Evolutionary conservation across 2,113 vertebrate species (phyloP).

Genomic region (Stomatorhinus ivindoensis): DNA sequence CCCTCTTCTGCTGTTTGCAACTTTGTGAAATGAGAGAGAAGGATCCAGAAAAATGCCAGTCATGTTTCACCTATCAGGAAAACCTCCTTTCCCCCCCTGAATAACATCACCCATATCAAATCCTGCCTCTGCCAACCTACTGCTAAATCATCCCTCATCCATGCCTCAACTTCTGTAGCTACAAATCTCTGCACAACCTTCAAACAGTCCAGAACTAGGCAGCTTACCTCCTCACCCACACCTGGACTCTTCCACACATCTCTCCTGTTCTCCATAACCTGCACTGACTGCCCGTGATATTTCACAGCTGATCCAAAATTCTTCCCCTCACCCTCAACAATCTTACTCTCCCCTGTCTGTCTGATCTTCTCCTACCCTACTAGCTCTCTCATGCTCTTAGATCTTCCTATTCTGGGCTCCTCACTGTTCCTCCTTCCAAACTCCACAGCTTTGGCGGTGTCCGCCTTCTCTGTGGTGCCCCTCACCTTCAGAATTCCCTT

Average conservation of each 20-base stretch:
- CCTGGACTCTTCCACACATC: background rate
- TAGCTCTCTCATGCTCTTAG: background rate
- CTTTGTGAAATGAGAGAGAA: background rate
- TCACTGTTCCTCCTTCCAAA: background rate
- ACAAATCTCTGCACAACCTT: background rate
- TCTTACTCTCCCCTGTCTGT: background rate
- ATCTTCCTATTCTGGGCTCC: background rate
- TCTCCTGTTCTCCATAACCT: background rate
- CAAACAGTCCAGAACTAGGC: background rate
- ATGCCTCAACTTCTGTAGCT: background rate
- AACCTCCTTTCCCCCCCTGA: background rate
- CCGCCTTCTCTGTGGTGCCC: background rate
- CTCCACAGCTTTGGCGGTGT: background rate
- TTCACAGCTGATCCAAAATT: background rate
- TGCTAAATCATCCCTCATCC: background rate
- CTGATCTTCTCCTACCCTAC: background rate
- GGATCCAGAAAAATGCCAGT: too few relatives aligned
- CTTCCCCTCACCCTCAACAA: background rate
- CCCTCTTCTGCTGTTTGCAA: background rate
- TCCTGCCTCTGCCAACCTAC: background rate
- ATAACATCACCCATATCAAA: background rate
- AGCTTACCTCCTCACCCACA: background rate
- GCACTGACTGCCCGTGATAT: background rate
- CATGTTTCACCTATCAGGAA: background rate
- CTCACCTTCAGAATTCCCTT: background rate